Evolutionary conservation across 1,140 invertebrate genomes (phyloP), one percentile per base, ranked within the genome.

Genomic region (Capitella teleta): DNA sequence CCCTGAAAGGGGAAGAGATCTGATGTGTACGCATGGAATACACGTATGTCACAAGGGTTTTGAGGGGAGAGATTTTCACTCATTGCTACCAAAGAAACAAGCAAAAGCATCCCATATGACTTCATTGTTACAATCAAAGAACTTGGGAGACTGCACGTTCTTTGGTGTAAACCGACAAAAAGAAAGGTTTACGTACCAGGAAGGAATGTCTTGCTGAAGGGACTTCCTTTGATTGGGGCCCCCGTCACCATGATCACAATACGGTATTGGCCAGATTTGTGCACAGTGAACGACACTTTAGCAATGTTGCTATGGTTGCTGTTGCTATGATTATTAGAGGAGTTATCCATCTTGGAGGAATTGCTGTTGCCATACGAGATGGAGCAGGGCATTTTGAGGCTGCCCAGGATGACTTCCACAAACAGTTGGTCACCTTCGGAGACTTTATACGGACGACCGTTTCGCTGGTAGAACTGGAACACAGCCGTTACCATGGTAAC

Each of bases 391-490:
- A 91, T 82, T 72, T 87, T 85, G 55, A 84, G 78, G 14, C 82
- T 80, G 28, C 85, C 85, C 61, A 89, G 85, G 28, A 80, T 82
- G 53, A 93, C 85, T 69, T 87, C 84, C 24, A 92, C 83, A 56
- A 82, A 78, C 44, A 93, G 78, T 67, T 86, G 83, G 74, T 92
- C 88, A 47, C 84, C 85, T 75, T 90, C 85, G 70, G 86, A 90
- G 57, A 92, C 84, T 56, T 87, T 87, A 76, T 92, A 93, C 49
- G 87, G 85, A 63, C 88, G 84, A 21, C 87, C 86, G 64, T 91
- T 91, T 59, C 87, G 82, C 73, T 91, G 87, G 74, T 82, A 91
- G 74, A 91, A 91, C 78, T 87, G 75, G 41, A 71, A 66, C 53
- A 55, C 43, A 61, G 46, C 32, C 32, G 16, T 16, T 1, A 34